Percentiles rank a stretch among this genome's conserved stretches.
phyloP scores from a whole-genome alignment of 2,113 vertebrate species.

The Paracanthobrama guichenoti region DNA sequence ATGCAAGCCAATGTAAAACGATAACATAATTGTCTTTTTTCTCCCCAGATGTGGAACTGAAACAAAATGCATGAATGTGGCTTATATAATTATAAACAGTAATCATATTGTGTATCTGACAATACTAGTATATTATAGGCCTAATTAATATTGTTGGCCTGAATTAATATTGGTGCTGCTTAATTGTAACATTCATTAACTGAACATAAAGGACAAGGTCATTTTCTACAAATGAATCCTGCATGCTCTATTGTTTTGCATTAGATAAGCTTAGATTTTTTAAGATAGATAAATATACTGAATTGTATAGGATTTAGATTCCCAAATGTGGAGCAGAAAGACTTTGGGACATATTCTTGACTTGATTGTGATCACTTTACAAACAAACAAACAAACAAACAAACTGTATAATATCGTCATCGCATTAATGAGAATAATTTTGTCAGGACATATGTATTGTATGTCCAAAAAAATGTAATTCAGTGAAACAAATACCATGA shows the following conservation, averaged over 20 bases:
- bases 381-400: neutral
- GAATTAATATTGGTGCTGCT: neutral
- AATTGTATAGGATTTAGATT: neutral
- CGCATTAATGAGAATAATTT: neutral
- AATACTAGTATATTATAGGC: neutral
- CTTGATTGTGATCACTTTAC: neutral
- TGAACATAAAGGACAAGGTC: neutral
- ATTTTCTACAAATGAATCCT: neutral
- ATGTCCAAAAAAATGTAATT: neutral
- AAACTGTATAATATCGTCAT: neutral
- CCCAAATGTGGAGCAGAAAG: neutral
- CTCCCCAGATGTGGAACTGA: neutral
- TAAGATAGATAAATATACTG: neutral
- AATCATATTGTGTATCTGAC: neutral
- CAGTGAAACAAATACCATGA: too few species aligned
- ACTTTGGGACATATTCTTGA: neutral
- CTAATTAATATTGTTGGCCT: neutral
- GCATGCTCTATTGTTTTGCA: neutral
- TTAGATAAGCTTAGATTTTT: neutral
- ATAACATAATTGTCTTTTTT: neutral
- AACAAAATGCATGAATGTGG: neutral
- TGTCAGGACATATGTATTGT: neutral
- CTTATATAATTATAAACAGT: neutral
- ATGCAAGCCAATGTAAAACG: too few species aligned
- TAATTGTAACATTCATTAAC: neutral